Conservation (phyloP, 2,888 invertebrate species). For the Teinopalpus imperialis region DNA sequence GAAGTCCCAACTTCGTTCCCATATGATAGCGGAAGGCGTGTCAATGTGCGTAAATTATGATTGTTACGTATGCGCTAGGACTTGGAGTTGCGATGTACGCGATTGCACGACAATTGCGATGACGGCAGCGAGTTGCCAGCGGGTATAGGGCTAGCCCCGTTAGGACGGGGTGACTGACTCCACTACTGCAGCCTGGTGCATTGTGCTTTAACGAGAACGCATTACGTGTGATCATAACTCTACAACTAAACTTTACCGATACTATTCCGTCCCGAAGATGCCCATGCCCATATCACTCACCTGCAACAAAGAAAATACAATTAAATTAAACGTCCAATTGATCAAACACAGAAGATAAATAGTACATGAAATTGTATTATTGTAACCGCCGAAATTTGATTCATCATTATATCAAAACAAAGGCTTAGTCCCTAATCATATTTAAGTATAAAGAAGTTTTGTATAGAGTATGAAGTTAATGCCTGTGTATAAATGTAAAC, state of each 20-base stretch:
- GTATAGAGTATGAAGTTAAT: too few relatives aligned
- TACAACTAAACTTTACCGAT: conserved; percentile 54
- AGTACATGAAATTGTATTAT: too few relatives aligned
- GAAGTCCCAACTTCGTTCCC: background rate
- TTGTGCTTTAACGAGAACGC: conserved; percentile 80
- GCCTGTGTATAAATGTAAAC: too few relatives aligned
- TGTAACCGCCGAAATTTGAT: too few relatives aligned
- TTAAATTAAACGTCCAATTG: background rate
- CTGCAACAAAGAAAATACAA: conserved; percentile 56
- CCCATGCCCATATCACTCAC: conserved; percentile 47
- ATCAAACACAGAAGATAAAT: too few relatives aligned
- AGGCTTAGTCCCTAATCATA: too few relatives aligned
- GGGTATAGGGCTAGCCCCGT: conserved; percentile 78
- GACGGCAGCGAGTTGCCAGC: conserved; percentile 54
- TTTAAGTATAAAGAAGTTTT: too few relatives aligned
- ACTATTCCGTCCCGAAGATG: conserved; percentile 28
- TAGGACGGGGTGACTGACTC: conserved; percentile 79
- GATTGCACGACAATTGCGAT: conserved; percentile 68
- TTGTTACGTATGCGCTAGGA: conserved; percentile 50
- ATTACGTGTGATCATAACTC: conserved; percentile 70
- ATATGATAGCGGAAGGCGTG: conserved; percentile 29
- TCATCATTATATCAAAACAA: too few relatives aligned
- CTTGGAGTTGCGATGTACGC: conserved; percentile 66
- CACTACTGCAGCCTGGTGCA: conserved; percentile 78
- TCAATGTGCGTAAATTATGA: conserved; percentile 40